Evolutionary conservation across 2,113 vertebrate genomes (phyloP).

Genomic region (Mastomys coucha): DNA sequence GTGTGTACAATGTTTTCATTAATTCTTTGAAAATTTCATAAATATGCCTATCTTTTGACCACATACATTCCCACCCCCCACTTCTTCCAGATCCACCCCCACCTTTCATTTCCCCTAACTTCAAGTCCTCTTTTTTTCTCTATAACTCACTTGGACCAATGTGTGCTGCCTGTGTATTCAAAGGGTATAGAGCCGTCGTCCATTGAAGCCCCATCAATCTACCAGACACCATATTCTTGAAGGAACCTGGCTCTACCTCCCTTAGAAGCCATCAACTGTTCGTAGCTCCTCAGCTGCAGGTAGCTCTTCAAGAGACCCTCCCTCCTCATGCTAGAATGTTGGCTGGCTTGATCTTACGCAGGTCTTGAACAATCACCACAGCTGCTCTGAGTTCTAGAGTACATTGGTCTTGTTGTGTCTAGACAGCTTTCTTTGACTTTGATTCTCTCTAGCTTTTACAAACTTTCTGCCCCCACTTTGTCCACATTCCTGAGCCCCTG

Average conservation of each 20-base stretch:
- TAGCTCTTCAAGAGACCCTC: background rate
- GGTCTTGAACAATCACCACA: no score
- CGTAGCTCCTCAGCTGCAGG: background rate
- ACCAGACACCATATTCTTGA: no score
- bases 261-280: background rate
- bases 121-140: background rate
- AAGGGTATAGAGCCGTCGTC: background rate
- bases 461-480: background rate
- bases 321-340: rapidly evolving
- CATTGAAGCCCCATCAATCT: no score
- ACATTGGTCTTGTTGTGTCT: background rate
- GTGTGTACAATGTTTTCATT: background rate
- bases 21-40: background rate
- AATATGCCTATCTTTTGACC: background rate
- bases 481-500: background rate
- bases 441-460: background rate
- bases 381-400: background rate
- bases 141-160: background rate
- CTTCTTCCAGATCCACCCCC: background rate
- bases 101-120: background rate
- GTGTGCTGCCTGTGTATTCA: background rate
- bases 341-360: background rate
- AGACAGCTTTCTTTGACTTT: background rate
- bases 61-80: no score
- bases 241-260: background rate